These are phyloP conservation scores for Zalophus californianus DNA, from an alignment of 2,797 vertebrate genomes.

Conservation along the genomic window DNA sequence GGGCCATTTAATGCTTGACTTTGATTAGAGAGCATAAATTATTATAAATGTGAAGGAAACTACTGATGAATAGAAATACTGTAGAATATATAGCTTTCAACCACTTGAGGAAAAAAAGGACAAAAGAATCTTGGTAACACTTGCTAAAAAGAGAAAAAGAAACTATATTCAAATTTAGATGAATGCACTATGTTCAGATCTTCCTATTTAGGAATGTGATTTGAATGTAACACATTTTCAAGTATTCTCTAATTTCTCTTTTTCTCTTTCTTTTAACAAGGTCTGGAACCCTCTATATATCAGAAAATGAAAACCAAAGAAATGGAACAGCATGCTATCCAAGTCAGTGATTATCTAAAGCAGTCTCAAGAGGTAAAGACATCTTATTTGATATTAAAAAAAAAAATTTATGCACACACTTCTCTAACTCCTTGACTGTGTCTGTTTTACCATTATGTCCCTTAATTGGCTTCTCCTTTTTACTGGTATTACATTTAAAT, in stretches of 20 bases:
- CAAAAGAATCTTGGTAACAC: constrained; percentile 57
- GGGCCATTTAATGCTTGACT: constrained; percentile 24
- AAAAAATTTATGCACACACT: neutral
- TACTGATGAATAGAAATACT: constrained; percentile 10
- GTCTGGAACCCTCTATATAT: constrained; percentile 79
- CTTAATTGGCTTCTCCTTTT: neutral
- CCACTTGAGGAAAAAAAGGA: constrained; percentile 33
- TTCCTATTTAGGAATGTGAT: constrained; percentile 69
- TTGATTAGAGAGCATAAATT: neutral
- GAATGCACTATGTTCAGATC: constrained; percentile 51
- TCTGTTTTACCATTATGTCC: neutral
- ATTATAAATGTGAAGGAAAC: constrained; percentile 38
- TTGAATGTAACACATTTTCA: constrained; percentile 71
- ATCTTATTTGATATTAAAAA: neutral
- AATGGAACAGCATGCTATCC: constrained; percentile 69
- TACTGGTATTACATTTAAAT: neutral
- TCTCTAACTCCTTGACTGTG: neutral
- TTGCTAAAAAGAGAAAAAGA: constrained; percentile 58
- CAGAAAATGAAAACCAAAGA: constrained; percentile 87
- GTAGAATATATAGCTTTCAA: constrained; percentile 39
- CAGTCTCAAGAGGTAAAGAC: constrained; percentile 90
- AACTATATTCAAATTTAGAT: constrained; percentile 59
- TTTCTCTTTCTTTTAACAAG: constrained; percentile 64
- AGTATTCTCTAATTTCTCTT: constrained; percentile 45
- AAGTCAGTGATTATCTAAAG: constrained; percentile 84